Evolutionary conservation across 2,797 vertebrate species (phyloP), one percentile per base, ranked within the genome.

Genomic region (Periophthalmus magnuspinnatus): DNA sequence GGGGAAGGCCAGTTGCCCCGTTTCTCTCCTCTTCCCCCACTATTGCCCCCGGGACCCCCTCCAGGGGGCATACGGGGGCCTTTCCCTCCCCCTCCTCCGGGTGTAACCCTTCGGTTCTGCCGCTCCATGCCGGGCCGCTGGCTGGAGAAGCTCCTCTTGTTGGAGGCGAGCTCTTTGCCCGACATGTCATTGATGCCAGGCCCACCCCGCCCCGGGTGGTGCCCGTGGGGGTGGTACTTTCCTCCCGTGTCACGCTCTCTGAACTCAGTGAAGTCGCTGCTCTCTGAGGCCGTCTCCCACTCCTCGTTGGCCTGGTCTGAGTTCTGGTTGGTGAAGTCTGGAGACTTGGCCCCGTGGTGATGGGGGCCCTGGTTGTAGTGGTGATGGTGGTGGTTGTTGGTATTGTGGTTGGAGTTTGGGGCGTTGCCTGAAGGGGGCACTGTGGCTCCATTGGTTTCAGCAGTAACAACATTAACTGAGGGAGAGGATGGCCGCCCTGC

Each of bases 221-320:
- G 90, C 65, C 90, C 90, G 71, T 92, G 92, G 81, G 93, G 93
- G 82, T 93, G 93, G 72, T 81, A 95, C 0, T 92, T 52, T 84
- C 94, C 92, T 1, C 87, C 68, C 76, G 91, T 80, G 75, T 94
- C 93, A 66, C 93, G 78, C 71, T 96, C 96, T 67, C 95, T 87
- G 82, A 95, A 95, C 88, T 97, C 96, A 0, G 95, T 94, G 88
- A 98, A 97, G 92, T 98, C 96, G 6, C 96, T 97, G 91, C 96
- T 98, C 90, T 98, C 96, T 0, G 96, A 97, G 0, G 96, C 96
- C 0, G 96, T 98, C 86, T 98, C 96, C 96, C 96, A 97, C 73
- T 97, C 96, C 86, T 98, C 96, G 0, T 98, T 98, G 68, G 96
- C 96, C 90, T 98, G 96, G 86, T 97, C 96, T 0, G 96, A 97